Percentiles rank a stretch among this genome's conserved stretches.
Conservation (phyloP, 1,140 invertebrate genomes). For the Drosophila persimilis region DNA sequence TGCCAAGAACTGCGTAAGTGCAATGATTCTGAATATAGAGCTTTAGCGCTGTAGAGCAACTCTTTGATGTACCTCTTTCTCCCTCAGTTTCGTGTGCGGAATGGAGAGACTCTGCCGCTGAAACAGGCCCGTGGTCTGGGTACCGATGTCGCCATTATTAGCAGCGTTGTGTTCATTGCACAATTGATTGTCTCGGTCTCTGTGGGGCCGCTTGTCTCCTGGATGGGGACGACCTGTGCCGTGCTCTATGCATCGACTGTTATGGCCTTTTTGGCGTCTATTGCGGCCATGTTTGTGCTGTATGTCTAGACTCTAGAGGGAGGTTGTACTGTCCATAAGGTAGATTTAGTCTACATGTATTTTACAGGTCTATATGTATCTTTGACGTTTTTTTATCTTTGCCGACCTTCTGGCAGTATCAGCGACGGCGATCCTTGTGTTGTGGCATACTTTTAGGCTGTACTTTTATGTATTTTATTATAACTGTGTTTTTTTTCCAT, state of each 20-base stretch:
- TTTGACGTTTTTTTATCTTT: constrained; percentile 14
- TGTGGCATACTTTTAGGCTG: constrained; percentile 46
- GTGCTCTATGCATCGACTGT: constrained; percentile 88
- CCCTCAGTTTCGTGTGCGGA: constrained; percentile 84
- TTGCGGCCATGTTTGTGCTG: constrained; percentile 88
- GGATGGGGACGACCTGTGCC: constrained; percentile 88
- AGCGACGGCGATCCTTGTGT: constrained; percentile 32
- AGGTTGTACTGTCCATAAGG: background rate
- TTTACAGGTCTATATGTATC: constrained; percentile 18
- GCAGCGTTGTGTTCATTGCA: constrained; percentile 92
- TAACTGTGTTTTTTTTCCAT: background rate
- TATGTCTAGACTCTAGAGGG: constrained; percentile 84
- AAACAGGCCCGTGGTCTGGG: constrained; percentile 88
- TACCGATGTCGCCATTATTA: constrained; percentile 92
- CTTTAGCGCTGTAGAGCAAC: too few relatives aligned
- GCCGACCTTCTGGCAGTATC: constrained; percentile 50
- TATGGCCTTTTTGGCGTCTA: constrained; percentile 88
- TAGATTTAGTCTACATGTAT: constrained; percentile 2
- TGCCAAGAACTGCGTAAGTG: constrained; percentile 87
- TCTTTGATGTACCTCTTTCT: constrained; percentile 1
- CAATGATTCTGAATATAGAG: background rate
- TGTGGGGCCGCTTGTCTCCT: constrained; percentile 88
- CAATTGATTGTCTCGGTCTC: constrained; percentile 90
- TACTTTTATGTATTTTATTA: constrained; percentile 6
- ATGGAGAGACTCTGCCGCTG: constrained; percentile 83